These are phyloP conservation scores for Machimus atricapillus DNA, from an alignment of 2,888 invertebrate species.

Conservation along the genomic window DNA sequence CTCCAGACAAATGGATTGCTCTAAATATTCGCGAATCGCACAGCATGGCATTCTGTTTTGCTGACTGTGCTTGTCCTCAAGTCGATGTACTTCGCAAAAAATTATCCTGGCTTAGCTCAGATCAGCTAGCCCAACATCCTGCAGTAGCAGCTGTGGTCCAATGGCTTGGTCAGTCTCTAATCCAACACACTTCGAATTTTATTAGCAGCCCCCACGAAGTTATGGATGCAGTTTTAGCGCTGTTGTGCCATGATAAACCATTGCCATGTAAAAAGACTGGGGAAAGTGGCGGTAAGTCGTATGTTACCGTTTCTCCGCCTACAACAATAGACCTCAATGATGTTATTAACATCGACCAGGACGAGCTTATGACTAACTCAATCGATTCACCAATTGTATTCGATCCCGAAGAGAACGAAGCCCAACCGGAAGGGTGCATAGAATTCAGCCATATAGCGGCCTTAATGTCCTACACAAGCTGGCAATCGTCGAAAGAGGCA, in stretches of 20 bases:
- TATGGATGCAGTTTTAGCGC: constrained; percentile 82
- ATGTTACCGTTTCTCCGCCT: constrained; percentile 44
- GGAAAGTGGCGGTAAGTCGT: constrained; percentile 19
- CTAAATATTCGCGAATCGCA: constrained; percentile 77
- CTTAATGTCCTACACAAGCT: constrained; percentile 82
- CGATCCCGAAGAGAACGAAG: constrained; percentile 54
- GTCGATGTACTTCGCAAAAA: constrained; percentile 65
- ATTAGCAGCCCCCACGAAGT: constrained; percentile 70
- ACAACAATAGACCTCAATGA: constrained; percentile 57
- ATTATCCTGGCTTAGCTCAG: constrained; percentile 65
- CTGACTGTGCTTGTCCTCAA: constrained; percentile 78
- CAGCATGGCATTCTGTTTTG: constrained; percentile 84
- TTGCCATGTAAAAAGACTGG: constrained; percentile 71
- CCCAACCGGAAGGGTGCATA: constrained; percentile 65
- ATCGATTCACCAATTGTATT: constrained; percentile 47
- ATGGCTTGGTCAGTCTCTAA: constrained; percentile 69
- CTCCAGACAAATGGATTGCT: constrained; percentile 70
- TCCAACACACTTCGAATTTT: constrained; percentile 69
- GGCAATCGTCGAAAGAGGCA: constrained; percentile 74
- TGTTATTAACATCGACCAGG: constrained; percentile 63
- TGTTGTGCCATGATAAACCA: constrained; percentile 83
- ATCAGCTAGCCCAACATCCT: constrained; percentile 75
- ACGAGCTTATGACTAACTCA: constrained; percentile 53
- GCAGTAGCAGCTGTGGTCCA: constrained; percentile 75
- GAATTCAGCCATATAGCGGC: constrained; percentile 77